Base-by-base conservation (phyloP, 2,797 vertebrate species). In the Pteropus rufus region DNA sequence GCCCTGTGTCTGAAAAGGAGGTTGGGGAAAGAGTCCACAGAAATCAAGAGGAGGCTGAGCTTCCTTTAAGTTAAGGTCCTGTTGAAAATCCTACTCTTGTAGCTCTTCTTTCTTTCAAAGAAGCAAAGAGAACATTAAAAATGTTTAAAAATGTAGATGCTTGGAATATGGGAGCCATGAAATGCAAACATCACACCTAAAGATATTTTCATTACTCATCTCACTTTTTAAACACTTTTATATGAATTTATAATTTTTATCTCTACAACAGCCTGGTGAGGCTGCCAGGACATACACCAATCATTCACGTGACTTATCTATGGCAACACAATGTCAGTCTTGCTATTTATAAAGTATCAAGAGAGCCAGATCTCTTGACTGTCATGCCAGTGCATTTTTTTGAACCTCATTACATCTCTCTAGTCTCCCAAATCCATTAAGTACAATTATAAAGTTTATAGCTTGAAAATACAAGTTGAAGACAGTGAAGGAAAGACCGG, bases 231-330 rank as follows among this genome's bases (percentile, higher is more conserved):
- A 81, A 88, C 56, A 76, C 41, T 90, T 85, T 76, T 56, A 12
- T 82, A 60, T 58, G n/a, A 92, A 73, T 94, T 87, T 49, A 39
- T 96, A 44, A 81, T 84, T 95, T 93, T 26, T 69, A 73, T 88
- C 72, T 19, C 73, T 44, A 90, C 0, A 15, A 90, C n/a, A 88
- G 65, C 18, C 36, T 81, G 52, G 8, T 41, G 41, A 95, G 44
- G 21, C 64, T 75, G 79, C 82, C 54, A 49, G 39, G 65, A 97
- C 11, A 34, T 29, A 56, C 6, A 39, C 44, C 7, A 34, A 29
- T 87, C 56, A 69, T 94, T 93, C 70, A 31, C 14, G 46, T 88
- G 87, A 92, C 41, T 85, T 92, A 76, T 11, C 49, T 81, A 65
- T 76, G 62, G 46, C 36, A 64, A 83, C 44, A 24, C 41, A 39